phyloP scores from a whole-genome alignment of 1,140 invertebrate species.

The Dendrolimus punctatus region DNA sequence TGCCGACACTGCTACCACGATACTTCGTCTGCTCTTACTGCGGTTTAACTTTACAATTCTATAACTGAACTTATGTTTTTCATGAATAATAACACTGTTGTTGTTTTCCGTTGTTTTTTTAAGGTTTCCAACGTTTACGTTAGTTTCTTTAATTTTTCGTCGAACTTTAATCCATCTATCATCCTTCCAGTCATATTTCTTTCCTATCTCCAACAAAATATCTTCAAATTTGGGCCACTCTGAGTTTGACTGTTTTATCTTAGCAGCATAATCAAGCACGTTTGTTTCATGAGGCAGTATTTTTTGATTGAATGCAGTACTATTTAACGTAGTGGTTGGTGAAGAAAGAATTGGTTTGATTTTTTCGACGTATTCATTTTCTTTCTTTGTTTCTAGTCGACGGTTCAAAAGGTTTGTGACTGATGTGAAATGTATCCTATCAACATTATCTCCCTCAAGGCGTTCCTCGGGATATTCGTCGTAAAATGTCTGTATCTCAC shows the following conservation, averaged over 20 bases:
- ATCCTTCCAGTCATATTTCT: slow-evolving; percentile 60
- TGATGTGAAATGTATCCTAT: slow-evolving; percentile 18
- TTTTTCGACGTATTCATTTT: slow-evolving; percentile 4
- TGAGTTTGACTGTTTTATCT: slow-evolving; percentile 2
- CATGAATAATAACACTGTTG: slow-evolving; percentile 25
- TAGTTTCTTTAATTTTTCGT: slow-evolving; percentile 28
- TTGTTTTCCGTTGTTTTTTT: slow-evolving; percentile 16
- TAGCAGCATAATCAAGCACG: not conserved
- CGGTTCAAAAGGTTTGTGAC: slow-evolving; percentile 12
- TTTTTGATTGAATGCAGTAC: not conserved
- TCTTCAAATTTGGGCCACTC: slow-evolving; percentile 59
- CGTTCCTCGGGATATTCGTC: slow-evolving; percentile 32
- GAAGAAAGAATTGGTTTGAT: not conserved
- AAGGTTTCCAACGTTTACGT: not conserved
- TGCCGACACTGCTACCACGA: slow-evolving; percentile 56
- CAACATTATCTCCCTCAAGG: slow-evolving; percentile 12
- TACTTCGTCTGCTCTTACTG: slow-evolving; percentile 53
- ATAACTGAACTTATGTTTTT: slow-evolving; percentile 58
- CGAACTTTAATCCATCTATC: slow-evolving; percentile 63
- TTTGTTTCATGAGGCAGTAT: not conserved
- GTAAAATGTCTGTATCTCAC: slow-evolving; percentile 40
- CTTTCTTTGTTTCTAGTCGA: slow-evolving; percentile 10
- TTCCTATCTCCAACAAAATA: slow-evolving; percentile 51
- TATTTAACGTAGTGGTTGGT: not conserved
- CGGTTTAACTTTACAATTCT: slow-evolving; percentile 58